These are phyloP conservation scores for Urocitellus parryii DNA, from an alignment of 2,113 vertebrate species.

Conservation along the genomic window DNA sequence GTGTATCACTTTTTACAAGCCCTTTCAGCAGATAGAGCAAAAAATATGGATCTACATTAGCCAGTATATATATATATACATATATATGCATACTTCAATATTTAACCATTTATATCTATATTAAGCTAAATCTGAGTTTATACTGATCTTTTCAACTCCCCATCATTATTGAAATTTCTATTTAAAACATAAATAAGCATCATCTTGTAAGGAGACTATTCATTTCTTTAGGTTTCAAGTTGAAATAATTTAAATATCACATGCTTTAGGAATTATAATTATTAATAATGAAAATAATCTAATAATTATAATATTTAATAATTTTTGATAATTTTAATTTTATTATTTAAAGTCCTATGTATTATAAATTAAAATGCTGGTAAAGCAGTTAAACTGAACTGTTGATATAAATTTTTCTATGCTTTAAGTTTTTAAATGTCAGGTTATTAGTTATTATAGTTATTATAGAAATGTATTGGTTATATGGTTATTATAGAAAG, in stretches of 20 bases:
- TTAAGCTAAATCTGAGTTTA: neutral
- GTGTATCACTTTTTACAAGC: neutral
- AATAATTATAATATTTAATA: no score
- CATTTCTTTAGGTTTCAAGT: neutral
- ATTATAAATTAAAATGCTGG: neutral
- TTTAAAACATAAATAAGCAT: neutral
- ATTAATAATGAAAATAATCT: no score
- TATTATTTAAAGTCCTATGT: neutral
- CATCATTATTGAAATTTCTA: neutral
- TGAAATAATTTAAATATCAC: neutral
- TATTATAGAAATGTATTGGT: no score
- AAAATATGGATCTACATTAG: neutral
- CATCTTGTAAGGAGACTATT: neutral
- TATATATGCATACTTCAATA: neutral
- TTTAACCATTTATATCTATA: neutral
- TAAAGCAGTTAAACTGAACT: neutral
- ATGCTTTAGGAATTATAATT: neutral
- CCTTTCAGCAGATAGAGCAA: neutral
- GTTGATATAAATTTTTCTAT: neutral
- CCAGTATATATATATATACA: neutral
- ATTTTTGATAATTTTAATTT: no score
- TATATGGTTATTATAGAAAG: neutral
- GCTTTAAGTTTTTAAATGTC: neutral
- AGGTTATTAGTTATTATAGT: neutral
- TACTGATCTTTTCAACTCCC: neutral